Base-by-base conservation (phyloP, 2,113 vertebrate species). In the Crotalus helleri region DNA sequence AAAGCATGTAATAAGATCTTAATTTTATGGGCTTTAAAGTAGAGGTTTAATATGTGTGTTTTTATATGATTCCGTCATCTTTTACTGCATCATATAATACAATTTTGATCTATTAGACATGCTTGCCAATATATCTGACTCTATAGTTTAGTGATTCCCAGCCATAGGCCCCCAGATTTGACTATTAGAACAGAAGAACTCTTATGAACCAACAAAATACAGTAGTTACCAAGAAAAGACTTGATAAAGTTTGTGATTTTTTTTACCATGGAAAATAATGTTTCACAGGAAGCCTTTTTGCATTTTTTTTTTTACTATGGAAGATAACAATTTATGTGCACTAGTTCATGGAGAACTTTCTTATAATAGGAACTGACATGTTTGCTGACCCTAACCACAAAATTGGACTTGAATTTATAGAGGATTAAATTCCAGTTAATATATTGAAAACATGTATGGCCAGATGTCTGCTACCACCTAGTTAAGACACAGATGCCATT, bases 11-110 rank as follows among this genome's bases (percentile, higher is more conserved):
- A 58, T 26, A 17, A 1, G 0, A 74, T 39, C 85, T 64, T 61
- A 19, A 51, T 74, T 88, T 51, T 69, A 55, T 54, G 6, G 85
- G 49, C 92, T 93, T 95, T 93, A 94, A 95, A 85, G 61, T 94
- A 94, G 94, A 89, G 90, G 90, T 93, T 93, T 92, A 74, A 81
- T 58, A 17, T 88, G 9, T 33, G 12, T 74, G 10, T 4, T 86
- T 91, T 46, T n/a, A 85, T 49, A 11, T 88, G 19, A 74, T 85
- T 51, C 51, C 29, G 10, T 54, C 15, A 21, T 85, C 24, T 58
- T 26, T 87, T 55, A 21, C 85, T 24, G 29, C 24, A 58, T 57
- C 57, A 21, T 89, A 46, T 12, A 59, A 11, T 59, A 44, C 23
- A 89, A 59, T 26, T 89, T 89, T 58, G 19, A n/a, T 19, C 33